A percentile compares a stretch with the other conserved stretches of the same genome.
Evolutionary conservation across 2,888 invertebrate genomes (phyloP).

Genomic region (Allophyes oxyacanthae): DNA sequence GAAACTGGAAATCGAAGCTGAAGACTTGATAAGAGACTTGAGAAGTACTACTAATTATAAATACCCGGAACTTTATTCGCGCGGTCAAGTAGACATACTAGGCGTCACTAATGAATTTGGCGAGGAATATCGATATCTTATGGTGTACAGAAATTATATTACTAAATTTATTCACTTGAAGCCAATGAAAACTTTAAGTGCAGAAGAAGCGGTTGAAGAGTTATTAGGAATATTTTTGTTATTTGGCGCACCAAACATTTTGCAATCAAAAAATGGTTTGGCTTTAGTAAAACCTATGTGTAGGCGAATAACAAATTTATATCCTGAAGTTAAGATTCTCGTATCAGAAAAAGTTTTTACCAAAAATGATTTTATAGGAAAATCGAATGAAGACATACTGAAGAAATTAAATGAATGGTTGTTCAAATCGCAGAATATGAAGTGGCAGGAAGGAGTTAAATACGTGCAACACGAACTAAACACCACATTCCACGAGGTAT

Average conservation of each 20-base stretch:
- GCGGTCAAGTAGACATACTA: conserved; percentile 73
- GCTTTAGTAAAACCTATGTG: conserved; percentile 68
- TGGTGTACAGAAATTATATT: conserved; percentile 70
- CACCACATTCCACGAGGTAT: conserved; percentile 62
- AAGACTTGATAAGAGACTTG: conserved; percentile 20
- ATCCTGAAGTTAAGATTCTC: conserved; percentile 66
- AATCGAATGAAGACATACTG: conserved; percentile 70
- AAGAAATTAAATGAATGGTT: conserved; percentile 68
- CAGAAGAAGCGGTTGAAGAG: conserved; percentile 65
- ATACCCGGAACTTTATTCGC: conserved; percentile 67
- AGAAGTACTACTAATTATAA: conserved; percentile 31
- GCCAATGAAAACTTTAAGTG: conserved; percentile 64
- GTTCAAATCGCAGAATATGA: conserved; percentile 60
- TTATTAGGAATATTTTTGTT: conserved; percentile 71
- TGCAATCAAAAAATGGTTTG: conserved; percentile 73
- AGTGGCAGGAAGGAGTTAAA: conserved; percentile 73
- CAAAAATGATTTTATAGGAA: conserved; percentile 57
- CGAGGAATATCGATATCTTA: conserved; percentile 70
- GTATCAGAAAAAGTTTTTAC: conserved; percentile 56
- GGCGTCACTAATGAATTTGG: conserved; percentile 62
- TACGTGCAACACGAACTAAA: conserved; percentile 70
- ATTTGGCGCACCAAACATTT: conserved; percentile 75
- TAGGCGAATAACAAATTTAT: conserved; percentile 60
- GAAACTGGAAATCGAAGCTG: conserved; percentile 26
- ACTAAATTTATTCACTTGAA: conserved; percentile 71